Conservation (phyloP, 2,888 invertebrate species). For the Gonocerus acuteangulatus region DNA sequence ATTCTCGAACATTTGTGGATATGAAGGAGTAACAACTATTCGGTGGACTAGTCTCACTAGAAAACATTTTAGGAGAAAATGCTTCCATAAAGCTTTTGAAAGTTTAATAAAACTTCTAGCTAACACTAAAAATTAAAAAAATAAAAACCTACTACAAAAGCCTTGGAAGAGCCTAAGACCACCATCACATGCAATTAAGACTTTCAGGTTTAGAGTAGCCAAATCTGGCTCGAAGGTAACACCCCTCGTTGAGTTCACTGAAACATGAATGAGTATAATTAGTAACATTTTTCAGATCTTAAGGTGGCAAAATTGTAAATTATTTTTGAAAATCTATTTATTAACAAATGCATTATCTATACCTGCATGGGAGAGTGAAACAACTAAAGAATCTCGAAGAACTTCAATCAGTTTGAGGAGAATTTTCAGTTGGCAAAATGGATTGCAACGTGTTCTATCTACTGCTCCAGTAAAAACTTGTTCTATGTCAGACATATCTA, state of each 20-base stretch:
- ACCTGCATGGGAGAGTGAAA: slow-evolving; percentile 23
- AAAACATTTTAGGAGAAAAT: no score
- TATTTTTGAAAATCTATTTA: no score
- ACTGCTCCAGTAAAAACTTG: slow-evolving; percentile 1
- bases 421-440: slow-evolving; percentile 29
- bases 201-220: slow-evolving; percentile 26
- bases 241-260: slow-evolving; percentile 16
- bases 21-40: no score
- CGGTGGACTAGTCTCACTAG: no score
- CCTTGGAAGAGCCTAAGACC: slow-evolving; percentile 29
- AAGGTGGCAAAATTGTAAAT: background rate
- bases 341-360: no score
- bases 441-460: slow-evolving; percentile 24
- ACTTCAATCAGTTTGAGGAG: slow-evolving; percentile 27
- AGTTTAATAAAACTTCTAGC: no score
- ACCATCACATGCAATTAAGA: slow-evolving; percentile 30
- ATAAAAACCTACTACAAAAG: slow-evolving; percentile 31
- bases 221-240: slow-evolving; percentile 17
- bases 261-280: background rate
- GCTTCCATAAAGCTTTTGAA: no score
- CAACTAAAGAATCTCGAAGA: slow-evolving; percentile 24
- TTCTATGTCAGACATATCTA: slow-evolving; percentile 15
- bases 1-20: no score
- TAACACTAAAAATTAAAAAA: background rate
- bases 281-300: background rate